Conservation (phyloP, 2,797 vertebrate genomes). For the Aplochiton taeniatus region DNA sequence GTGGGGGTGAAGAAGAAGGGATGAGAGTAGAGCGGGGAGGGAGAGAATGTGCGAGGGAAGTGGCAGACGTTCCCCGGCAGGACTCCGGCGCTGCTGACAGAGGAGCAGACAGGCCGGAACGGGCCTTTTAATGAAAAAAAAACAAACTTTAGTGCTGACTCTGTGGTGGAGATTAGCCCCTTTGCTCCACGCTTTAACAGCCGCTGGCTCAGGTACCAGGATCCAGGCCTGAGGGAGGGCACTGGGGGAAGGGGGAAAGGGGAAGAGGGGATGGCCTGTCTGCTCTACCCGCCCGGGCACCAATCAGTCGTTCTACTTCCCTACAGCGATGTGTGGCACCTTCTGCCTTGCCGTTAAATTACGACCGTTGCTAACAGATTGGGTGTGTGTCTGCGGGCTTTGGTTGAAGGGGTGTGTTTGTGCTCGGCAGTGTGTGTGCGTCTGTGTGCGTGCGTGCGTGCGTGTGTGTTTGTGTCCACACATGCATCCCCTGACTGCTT, state of each 20-base stretch:
- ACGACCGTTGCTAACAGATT: no score
- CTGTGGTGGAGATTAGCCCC: conserved; percentile 25
- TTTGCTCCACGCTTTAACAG: conserved; percentile 21
- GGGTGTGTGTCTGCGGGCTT: neutral
- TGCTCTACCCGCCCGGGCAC: no score
- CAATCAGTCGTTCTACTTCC: no score
- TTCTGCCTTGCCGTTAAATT: no score
- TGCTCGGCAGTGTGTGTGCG: neutral
- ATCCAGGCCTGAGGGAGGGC: no score
- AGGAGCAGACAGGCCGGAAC: conserved; percentile 21
- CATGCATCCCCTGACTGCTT: neutral
- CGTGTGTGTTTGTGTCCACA: conserved; percentile 5
- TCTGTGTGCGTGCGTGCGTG: neutral
- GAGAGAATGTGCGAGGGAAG: conserved; percentile 14
- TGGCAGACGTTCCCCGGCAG: conserved; percentile 21
- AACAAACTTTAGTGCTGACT: conserved; percentile 24
- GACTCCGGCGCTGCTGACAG: conserved; percentile 29
- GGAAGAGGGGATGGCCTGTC: no score
- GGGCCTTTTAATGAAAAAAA: conserved; percentile 31
- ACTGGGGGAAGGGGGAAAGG: no score
- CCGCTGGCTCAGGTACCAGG: no score
- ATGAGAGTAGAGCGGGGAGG: neutral
- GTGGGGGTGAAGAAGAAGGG: conserved; percentile 7
- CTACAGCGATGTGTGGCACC: no score
- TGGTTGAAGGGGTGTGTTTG: neutral